Base-by-base conservation (phyloP, 2,888 invertebrate species). In the Drosophila conformis region DNA sequence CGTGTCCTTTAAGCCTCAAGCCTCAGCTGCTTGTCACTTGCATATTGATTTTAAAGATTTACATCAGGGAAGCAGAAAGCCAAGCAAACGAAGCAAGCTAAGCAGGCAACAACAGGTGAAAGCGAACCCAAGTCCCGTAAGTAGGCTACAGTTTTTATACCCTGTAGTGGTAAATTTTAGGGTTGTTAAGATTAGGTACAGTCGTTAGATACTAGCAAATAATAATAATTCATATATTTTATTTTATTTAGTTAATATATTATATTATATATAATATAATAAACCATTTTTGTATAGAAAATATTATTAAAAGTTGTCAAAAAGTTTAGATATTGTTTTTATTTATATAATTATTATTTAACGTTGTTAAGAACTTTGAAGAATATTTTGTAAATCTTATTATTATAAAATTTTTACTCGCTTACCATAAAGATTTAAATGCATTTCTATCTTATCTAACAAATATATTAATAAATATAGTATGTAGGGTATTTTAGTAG, bases 31-130 rank as follows among this genome's bases (percentile, higher is more conserved):
- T 65, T 77, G 76, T 69, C 76, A 73, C 72, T 69, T 68, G 78
- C 86, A 82, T 86, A 84, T 87, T 89, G 88, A 87, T 87, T 87
- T 82, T 84, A 83, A 82, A 82, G 86, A 87, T 89, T 88, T 83
- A 64, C 77, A 78, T 62, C 66, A 46, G 72, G 64, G 33, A 53
- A 52, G 58, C 58, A 57, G 53, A 68, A 79, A 68, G 57, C 33
- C 56, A 18, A 62, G 70, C 48, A 36, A 49, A n/a, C 18, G 18
- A 18, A 18, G 18, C 11, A 25, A 42, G 40, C 46, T 7, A 15
- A 25, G 25, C 25, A 25, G 15, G 15, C 63, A 66, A 73, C 80
- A 78, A 78, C 78, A 78, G 78, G 78, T 78, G 76, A 79, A 54
- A 61, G 54, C 25, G 31, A 63, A 25, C 60, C 15, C 52, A 27